These are phyloP conservation scores for Thecocarcelia acutangulata DNA, from an alignment of 2,888 invertebrate species.

Conservation along the genomic window DNA sequence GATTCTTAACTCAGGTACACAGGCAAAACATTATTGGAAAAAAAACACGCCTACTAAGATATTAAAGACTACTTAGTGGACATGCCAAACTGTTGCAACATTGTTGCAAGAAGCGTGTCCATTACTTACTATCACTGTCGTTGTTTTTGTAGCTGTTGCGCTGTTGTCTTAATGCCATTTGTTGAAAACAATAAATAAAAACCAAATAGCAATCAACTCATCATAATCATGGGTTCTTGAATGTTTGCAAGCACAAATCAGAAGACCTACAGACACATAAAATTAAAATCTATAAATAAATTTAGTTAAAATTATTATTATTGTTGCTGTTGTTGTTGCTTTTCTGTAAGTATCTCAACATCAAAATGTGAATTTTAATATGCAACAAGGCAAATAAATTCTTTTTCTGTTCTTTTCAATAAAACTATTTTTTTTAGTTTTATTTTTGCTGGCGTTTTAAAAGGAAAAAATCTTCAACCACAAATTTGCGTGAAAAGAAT, in stretches of 20 bases:
- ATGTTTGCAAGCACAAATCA: neutral
- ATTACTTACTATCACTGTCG: neutral
- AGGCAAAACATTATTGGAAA: neutral
- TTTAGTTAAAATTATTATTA: conserved; percentile 18
- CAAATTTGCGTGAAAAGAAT: conserved; percentile 28
- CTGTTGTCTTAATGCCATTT: conserved; percentile 21
- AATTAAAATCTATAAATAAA: conserved; percentile 49
- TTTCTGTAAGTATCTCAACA: conserved; percentile 7
- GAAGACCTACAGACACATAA: conserved; percentile 40
- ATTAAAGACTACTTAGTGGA: conserved; percentile 41
- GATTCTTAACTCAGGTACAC: conserved; percentile 28
- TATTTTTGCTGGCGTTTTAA: conserved; percentile 6
- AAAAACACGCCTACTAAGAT: conserved; percentile 47
- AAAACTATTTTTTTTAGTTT: neutral
- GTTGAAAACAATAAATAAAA: conserved; percentile 43
- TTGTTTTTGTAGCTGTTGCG: neutral
- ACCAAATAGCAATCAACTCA: conserved; percentile 22
- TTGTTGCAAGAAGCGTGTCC: conserved; percentile 58
- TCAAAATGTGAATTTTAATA: conserved; percentile 44
- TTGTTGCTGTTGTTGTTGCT: neutral
- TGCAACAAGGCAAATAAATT: conserved; percentile 35
- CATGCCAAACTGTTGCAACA: conserved; percentile 51
- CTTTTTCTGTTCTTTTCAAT: conserved; percentile 1
- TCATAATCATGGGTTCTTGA: conserved; percentile 28
- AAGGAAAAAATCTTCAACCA: conserved; percentile 7